These are phyloP conservation scores for Morus bassanus DNA, from an alignment of 2,797 vertebrate genomes.

Conservation along the genomic window DNA sequence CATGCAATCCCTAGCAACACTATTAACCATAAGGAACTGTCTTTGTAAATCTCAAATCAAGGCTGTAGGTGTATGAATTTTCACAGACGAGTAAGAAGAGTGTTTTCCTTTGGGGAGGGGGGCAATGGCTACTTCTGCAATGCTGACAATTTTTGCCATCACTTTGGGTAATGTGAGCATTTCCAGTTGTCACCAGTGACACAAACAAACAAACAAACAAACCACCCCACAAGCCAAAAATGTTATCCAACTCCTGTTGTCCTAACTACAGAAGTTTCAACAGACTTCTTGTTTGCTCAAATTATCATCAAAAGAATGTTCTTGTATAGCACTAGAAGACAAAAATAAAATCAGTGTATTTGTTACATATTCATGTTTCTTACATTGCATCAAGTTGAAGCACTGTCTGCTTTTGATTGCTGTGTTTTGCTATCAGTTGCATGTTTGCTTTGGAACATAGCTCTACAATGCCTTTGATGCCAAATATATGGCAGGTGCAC, in stretches of 20 bases:
- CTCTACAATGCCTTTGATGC: slow-evolving; percentile 34
- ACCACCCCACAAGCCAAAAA: background rate
- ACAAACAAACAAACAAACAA: background rate
- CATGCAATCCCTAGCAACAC: background rate
- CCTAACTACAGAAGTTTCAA: slow-evolving; percentile 1
- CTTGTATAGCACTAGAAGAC: background rate
- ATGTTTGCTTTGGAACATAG: slow-evolving; percentile 42
- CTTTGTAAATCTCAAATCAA: background rate
- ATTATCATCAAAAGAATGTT: slow-evolving; percentile 24
- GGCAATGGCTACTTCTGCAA: background rate
- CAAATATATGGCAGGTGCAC: slow-evolving; percentile 40
- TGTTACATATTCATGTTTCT: slow-evolving; percentile 43
- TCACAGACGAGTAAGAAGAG: background rate
- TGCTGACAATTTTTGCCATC: background rate
- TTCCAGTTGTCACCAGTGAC: slow-evolving; percentile 10
- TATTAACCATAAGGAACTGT: background rate
- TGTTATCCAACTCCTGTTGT: background rate
- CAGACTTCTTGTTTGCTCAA: slow-evolving; percentile 31
- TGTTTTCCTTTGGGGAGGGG: background rate
- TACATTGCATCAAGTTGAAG: slow-evolving; percentile 40
- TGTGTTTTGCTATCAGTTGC: slow-evolving; percentile 58
- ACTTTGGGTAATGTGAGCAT: background rate
- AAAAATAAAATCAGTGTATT: background rate
- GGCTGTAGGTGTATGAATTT: background rate
- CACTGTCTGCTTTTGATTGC: slow-evolving; percentile 51